These are phyloP conservation scores for Forficula auricularia DNA, from an alignment of 1,140 invertebrate genomes.

Conservation along the genomic window DNA sequence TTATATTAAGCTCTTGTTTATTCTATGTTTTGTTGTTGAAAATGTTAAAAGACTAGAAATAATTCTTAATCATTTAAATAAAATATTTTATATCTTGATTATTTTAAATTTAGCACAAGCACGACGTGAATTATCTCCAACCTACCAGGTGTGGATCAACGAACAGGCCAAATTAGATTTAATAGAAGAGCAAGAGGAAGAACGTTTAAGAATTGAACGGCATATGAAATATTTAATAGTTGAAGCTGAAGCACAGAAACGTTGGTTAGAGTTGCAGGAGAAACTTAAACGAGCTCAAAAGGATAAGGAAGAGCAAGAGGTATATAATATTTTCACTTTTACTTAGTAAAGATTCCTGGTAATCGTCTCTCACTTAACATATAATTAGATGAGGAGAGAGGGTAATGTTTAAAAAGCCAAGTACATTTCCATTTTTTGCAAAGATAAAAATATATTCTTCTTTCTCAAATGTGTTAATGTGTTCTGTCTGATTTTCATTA, in stretches of 20 bases:
- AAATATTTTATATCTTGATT: constrained; percentile 6
- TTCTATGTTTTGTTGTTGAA: neutral
- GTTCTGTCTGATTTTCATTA: no score
- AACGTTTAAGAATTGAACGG: constrained; percentile 26
- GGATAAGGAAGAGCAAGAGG: constrained; percentile 31
- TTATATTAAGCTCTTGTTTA: neutral
- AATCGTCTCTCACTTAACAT: no score
- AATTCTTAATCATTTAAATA: neutral
- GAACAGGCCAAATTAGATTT: constrained; percentile 24
- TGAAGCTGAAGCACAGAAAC: constrained; percentile 29
- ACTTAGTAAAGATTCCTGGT: no score
- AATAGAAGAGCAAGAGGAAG: constrained; percentile 25
- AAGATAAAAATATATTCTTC: no score
- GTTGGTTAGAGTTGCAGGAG: constrained; percentile 32
- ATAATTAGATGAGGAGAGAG: neutral
- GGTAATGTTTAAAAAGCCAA: constrained; percentile 15
- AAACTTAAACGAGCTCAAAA: constrained; percentile 29
- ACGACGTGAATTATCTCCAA: constrained; percentile 16
- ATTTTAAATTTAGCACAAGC: constrained; percentile 19
- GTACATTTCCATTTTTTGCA: no score
- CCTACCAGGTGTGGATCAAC: constrained; percentile 29
- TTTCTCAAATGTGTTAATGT: no score
- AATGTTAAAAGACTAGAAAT: neutral
- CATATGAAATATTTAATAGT: constrained; percentile 30
- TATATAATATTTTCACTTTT: constrained; percentile 9